Base-by-base conservation (phyloP, 92 coral and sea anemone genomes). In the Porites divaricata region DNA sequence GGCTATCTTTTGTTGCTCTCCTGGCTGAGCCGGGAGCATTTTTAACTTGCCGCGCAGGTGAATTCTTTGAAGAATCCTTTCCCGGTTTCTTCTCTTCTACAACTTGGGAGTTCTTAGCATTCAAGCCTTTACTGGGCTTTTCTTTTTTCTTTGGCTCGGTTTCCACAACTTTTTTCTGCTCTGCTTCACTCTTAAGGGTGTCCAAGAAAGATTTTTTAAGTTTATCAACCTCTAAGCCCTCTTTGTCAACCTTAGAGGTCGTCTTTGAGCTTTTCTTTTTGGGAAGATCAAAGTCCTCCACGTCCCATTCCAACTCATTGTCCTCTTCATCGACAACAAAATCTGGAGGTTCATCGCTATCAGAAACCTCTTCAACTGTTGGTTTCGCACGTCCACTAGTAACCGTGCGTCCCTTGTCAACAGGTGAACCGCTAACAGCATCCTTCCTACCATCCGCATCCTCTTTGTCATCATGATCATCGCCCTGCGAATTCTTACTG, bases 271-370 rank as follows among this genome's bases (percentile, higher is more conserved):
- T 71, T 20, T 72, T 63, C 11, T 21, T 78, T 63, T 74, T 50
- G 7, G 86, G 86, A 16, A 82, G 15, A 61, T 82, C 86, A 72
- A 82, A 82, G 73, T 82, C 86, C 64, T 82, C 86, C 70, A 82
- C 86, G 25, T 82, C 86, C 86, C 86, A 82, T 61, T 82, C 86
- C 10, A 82, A 26, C 48, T 82, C 86, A 24, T 82, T 82, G 15
- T 82, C 86, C 19, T 82, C 86, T 13, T 82, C 86, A 9, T 57
- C 67, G 20, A 79, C 72, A 61, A 72, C 79, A 82, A 72, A 61
- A n/a, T 72, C 72, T 35, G 70, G 72, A 7, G 79, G 73, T 6
- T 72, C 79, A 14, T 2, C 63, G 63, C 79, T 72, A 1, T 22
- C 71, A 48, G 56, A 11, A 45, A 2, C 11, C 35, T 61, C 80